Percentiles rank a stretch among this genome's conserved stretches.
Conservation (phyloP, 2,113 vertebrate genomes). For the Turdus rufiventris region DNA sequence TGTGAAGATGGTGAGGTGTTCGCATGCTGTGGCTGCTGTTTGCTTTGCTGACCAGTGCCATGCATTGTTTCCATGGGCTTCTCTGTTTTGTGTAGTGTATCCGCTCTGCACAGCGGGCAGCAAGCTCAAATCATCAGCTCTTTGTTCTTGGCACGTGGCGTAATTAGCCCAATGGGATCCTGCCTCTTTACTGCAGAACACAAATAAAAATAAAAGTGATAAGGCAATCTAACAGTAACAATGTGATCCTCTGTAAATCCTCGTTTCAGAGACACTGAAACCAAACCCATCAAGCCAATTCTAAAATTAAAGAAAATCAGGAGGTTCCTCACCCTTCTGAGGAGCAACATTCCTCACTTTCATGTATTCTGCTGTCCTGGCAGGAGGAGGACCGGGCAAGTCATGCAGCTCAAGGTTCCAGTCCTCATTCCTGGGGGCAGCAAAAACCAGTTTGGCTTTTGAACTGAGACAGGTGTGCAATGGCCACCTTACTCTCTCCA, state of each 20-base stretch:
- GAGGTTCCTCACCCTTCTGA: not conserved
- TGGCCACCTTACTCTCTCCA: not conserved
- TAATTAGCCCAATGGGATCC: not conserved
- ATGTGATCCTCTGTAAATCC: not conserved
- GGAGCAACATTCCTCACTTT: not conserved
- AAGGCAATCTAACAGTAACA: too few relatives aligned
- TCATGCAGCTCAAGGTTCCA: not conserved
- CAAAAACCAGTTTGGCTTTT: not conserved
- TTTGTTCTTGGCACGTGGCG: not conserved
- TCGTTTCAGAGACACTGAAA: not conserved
- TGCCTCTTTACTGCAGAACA: not conserved
- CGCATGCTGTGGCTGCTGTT: not conserved
- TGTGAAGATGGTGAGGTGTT: not conserved
- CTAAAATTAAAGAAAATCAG: not conserved
- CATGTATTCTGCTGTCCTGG: accelerated
- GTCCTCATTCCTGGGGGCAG: not conserved
- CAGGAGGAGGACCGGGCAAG: not conserved
- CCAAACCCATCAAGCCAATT: not conserved
- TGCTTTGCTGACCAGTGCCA: not conserved
- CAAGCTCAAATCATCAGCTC: not conserved
- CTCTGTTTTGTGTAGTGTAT: not conserved
- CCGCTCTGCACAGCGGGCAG: not conserved
- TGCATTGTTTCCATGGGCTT: not conserved
- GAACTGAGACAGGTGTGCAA: not conserved
- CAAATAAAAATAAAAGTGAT: not conserved